Evolutionary conservation across 2,113 vertebrate species (phyloP), one percentile per base, ranked within the genome.

Genomic region (Polypterus senegalus): DNA sequence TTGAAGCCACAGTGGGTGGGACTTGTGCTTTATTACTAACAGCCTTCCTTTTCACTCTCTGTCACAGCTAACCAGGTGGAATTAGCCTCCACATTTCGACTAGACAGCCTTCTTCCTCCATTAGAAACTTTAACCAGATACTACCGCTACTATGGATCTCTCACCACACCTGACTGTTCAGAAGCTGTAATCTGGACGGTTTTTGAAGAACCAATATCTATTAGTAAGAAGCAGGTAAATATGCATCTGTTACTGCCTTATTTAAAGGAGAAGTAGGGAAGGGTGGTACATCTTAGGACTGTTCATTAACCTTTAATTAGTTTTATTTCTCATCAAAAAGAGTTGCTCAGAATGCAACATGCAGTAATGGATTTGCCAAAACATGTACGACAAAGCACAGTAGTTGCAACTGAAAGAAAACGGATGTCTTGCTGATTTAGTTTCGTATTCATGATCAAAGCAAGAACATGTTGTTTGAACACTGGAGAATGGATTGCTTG

Each of bases 131-230:
- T 94, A 62, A 79, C 74, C 0, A 63, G 78, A 66, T 92, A 89
- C 75, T 92, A 88, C 68, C 79, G 89, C 62, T 91, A 94, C 53
- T 70, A 79, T 1, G 88, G 91, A 59, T 93, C 90, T 57, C 85
- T 93, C 64, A 94, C 91, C 72, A 97, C 83, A 0, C 91, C 89
- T 0, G 83, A 82, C 4, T 97, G 92, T 56, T 75, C 81, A 0
- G 84, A 88, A 45, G 76, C 57, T 0, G 90, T 92, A 0, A 0
- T 88, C 46, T 94, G 92, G 91, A 94, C 89, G 0, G 11, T 94
- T 2, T 92, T 89, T 0, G 77, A 92, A 75, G 83, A 89, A 4
- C 76, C 79, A 0, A 66, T 90, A 64, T 71, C 79, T 60, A 84
- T 93, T 0, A 81, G 89, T 6, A 79, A 5, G 64, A 52, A 73